Base-by-base conservation (phyloP, 2,113 vertebrate genomes). In the Scophthalmus maximus region DNA sequence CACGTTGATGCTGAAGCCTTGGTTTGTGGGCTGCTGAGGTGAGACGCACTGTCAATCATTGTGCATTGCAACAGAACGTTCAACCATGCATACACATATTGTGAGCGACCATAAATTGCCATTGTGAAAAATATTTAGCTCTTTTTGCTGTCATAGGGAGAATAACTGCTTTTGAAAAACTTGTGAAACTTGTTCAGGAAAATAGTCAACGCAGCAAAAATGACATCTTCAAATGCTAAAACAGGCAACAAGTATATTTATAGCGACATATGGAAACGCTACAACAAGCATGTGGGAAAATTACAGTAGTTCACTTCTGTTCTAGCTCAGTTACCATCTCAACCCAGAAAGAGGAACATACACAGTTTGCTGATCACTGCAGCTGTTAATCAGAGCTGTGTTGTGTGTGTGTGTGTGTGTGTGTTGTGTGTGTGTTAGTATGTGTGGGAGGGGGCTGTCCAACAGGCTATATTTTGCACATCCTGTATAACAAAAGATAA, bases 1-100 rank as follows among this genome's bases (percentile, higher is more conserved):
- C 72, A 99, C 86, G 68, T 99, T 99, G 91, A 99, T 98, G 83
- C 97, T 97, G 78, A 99, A 99, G 66, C 98, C 95, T 82, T 96
- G 96, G 30, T 92, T 95, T 20, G 89, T 81, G 42, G 94, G 90
- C 97, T 99, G 82, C 18, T 29, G 61, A 73, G 25, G 17, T 15
- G 2, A n/a, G 17, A 49, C 5, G 23, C 17, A 26, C 0, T 8
- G 20, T 72, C 10, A 72, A 22, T 15, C 5, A 49, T 17, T 30
- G 10, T 32, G 29, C 49, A 27, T 59, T 70, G 20, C 26, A 67
- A 49, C 29, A 57, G 10, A 8, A 30, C 27, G 0, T 46, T 20
- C 42, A n/a, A 5, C 42, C 1, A 1, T n/a, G 40, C 4, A 1
- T 42, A 2, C 12, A 68, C 12, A 2, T 63, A 29, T 1, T 26